These are phyloP conservation scores for Rhinolophus ferrumequinum DNA, from an alignment of 2,113 vertebrate species.

Conservation along the genomic window DNA sequence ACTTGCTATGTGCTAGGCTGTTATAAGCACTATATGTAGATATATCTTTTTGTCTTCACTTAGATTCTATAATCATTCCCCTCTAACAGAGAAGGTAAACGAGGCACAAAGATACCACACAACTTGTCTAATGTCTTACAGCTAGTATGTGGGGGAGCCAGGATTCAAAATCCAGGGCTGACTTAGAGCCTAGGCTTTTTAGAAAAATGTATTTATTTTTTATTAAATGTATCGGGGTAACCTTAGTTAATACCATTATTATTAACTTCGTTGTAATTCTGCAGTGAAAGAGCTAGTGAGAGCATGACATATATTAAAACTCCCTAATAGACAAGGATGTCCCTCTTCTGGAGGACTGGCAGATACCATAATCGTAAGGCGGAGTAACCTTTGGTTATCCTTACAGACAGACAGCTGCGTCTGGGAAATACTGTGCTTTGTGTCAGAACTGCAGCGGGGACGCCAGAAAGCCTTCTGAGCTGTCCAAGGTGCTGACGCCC, in stretches of 20 bases:
- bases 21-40: not conserved
- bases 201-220: not conserved
- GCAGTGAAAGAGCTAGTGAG: not conserved
- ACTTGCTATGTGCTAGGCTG: not conserved
- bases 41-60: not conserved
- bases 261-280: not conserved
- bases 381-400: not conserved
- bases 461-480: accelerated
- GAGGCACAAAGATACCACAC: not conserved
- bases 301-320: not conserved
- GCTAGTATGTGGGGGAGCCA: not conserved
- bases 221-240: not conserved
- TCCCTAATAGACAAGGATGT: not conserved
- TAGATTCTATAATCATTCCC: not conserved
- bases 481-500: constrained; percentile 5
- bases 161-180: not conserved
- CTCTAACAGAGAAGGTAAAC: not conserved
- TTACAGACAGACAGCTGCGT: not conserved
- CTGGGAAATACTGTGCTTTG: not conserved
- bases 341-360: not conserved
- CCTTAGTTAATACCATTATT: not conserved
- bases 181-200: not conserved
- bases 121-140: not conserved
- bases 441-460: not conserved
- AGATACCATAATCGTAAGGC: not conserved